Evolutionary conservation across 2,888 invertebrate species (phyloP), one percentile per base, ranked within the genome.

Genomic region (Trachelus iudaicus): DNA sequence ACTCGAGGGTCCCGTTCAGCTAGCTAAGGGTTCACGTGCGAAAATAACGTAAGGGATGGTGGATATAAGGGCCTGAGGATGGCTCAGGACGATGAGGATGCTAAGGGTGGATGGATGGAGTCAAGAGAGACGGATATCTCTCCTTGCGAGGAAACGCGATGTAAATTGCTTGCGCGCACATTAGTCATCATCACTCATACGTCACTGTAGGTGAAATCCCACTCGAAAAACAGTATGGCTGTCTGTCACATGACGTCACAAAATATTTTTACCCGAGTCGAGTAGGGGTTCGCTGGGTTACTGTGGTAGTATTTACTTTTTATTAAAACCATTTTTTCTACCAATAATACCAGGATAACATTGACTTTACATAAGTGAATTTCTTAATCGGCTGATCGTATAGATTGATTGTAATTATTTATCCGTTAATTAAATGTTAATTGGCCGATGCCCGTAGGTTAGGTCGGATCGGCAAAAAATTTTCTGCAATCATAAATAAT

Each of bases 141-240:
- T 84, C 80, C 80, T 84, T 79, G 84, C 81, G 84, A 23, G 23
- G 23, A 86, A 87, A 84, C 81, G 86, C 85, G 85, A 87, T 89
- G 89, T 89, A 88, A 89, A 89, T 89, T 88, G 87, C 86, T 85
- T 81, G 84, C 84, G 81, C 83, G 87, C 82, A 85, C 89, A 89
- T 89, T 89, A 88, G 89, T 89, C 89, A 89, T 89, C 89, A 87
- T 89, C 89, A 88, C 86, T 85, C 82, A 83, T 83, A 85, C 56
- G 56, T 56, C 56, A 23, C 56, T 9, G 23, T 23, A 56, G 56
- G 23, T 56, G 56, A 56, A 56, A 56, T 56, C 56, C 56, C 56
- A 56, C 56, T 56, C 56, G 56, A 56, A 23, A 56, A 56, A 56
- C 56, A 56, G 56, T 56, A 23, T 56, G 23, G 56, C 56, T 9